Conservation (phyloP, 2,888 invertebrate genomes). For the Tortricodes alternella region DNA sequence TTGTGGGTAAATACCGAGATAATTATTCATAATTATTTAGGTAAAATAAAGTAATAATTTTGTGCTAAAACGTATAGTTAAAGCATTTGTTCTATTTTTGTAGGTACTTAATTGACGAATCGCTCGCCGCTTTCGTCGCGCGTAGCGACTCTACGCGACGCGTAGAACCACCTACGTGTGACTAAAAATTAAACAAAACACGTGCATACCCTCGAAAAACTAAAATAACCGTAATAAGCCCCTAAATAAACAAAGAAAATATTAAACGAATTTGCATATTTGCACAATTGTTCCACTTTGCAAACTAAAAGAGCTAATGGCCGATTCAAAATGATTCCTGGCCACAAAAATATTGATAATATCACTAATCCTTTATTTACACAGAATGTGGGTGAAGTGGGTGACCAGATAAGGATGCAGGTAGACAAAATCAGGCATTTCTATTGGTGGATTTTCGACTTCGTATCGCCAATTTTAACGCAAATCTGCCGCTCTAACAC, state of each 20-base stretch:
- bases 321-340: slow-evolving; percentile 63
- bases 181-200: slow-evolving; percentile 38
- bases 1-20: too few relatives aligned
- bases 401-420: slow-evolving; percentile 65
- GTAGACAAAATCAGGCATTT: slow-evolving; percentile 58
- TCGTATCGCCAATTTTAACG: slow-evolving; percentile 41
- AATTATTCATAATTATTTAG: too few relatives aligned
- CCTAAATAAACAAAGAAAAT: slow-evolving; percentile 45
- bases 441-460: slow-evolving; percentile 59
- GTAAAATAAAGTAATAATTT: too few relatives aligned
- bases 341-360: slow-evolving; percentile 73
- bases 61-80: too few relatives aligned
- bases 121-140: neutral
- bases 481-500: slow-evolving; percentile 10
- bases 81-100: too few relatives aligned
- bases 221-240: slow-evolving; percentile 52
- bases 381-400: slow-evolving; percentile 73
- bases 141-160: slow-evolving; percentile 28
- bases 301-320: slow-evolving; percentile 49
- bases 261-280: slow-evolving; percentile 48
- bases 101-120: neutral
- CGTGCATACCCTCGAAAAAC: slow-evolving; percentile 49
- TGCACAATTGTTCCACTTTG: slow-evolving; percentile 69
- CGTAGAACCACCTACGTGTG: slow-evolving; percentile 44
- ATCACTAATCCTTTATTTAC: slow-evolving; percentile 73